Conservation (phyloP, 2,888 invertebrate species). For the Bhutanitis thaidina region DNA sequence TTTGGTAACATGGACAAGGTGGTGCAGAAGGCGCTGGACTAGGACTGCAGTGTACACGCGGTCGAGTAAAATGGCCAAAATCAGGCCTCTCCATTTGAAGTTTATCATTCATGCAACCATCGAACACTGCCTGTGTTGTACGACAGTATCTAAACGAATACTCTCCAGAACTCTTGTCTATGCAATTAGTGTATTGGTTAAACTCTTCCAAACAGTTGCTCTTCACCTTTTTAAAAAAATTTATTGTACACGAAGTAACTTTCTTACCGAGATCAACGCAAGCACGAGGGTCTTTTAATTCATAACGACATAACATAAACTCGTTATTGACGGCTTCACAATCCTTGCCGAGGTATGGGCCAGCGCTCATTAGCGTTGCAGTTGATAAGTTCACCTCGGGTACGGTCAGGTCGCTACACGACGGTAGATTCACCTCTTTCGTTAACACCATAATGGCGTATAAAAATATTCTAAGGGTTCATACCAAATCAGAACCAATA, state of each 20-base stretch:
- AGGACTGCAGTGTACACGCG: slow-evolving; percentile 79
- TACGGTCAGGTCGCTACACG: slow-evolving; percentile 89
- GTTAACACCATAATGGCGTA: slow-evolving; percentile 80
- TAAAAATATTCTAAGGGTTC: background rate
- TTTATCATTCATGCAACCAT: slow-evolving; percentile 90
- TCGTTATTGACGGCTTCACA: slow-evolving; percentile 96
- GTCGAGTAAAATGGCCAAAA: slow-evolving; percentile 90
- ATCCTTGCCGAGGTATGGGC: slow-evolving; percentile 93
- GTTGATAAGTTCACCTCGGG: slow-evolving; percentile 89
- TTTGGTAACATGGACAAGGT: slow-evolving; percentile 69
- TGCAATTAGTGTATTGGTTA: slow-evolving; percentile 84
- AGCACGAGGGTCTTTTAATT: slow-evolving; percentile 89
- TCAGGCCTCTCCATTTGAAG: slow-evolving; percentile 87
- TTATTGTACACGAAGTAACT: slow-evolving; percentile 91
- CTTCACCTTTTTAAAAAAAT: slow-evolving; percentile 92
- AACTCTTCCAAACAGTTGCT: slow-evolving; percentile 90
- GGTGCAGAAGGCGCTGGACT: slow-evolving; percentile 80
- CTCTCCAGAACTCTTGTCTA: slow-evolving; percentile 88
- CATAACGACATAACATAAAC: slow-evolving; percentile 93
- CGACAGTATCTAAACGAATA: slow-evolving; percentile 85
- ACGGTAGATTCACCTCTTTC: slow-evolving; percentile 84
- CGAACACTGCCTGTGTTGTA: slow-evolving; percentile 89
- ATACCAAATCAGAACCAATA: background rate
- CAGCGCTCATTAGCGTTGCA: slow-evolving; percentile 90
- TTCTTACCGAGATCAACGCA: slow-evolving; percentile 92